Conservation (phyloP, 2,888 invertebrate genomes). For the Laothoe populi region DNA sequence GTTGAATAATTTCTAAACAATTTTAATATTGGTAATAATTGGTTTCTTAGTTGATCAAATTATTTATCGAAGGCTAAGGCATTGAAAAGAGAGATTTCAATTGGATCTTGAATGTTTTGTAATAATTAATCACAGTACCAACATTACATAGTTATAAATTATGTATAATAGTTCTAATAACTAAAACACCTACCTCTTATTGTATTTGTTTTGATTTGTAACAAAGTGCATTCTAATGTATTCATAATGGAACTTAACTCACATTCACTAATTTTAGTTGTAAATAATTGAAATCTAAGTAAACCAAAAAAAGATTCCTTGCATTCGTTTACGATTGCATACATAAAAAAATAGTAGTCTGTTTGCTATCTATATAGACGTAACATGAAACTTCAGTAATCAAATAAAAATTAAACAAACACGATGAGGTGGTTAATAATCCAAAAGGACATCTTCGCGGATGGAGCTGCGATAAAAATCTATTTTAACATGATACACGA, state of each 20-base stretch:
- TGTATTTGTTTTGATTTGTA: neutral
- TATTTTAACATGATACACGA: too few species aligned
- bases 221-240: slow-evolving; percentile 4
- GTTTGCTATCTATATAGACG: too few species aligned
- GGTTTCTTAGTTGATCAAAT: neutral
- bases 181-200: neutral
- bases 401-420: too few species aligned
- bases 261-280: too few species aligned
- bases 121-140: neutral
- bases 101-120: neutral
- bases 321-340: too few species aligned
- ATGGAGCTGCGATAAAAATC: too few species aligned
- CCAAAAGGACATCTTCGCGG: too few species aligned
- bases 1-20: neutral
- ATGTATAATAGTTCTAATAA: neutral
- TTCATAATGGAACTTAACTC: neutral
- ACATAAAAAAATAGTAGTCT: too few species aligned
- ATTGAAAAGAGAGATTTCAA: neutral
- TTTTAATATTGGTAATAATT: slow-evolving; percentile 8
- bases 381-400: too few species aligned
- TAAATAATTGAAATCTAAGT: too few species aligned
- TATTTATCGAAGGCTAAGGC: neutral
- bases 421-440: too few species aligned
- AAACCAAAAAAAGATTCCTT: too few species aligned
- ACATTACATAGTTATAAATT: neutral